Percentiles rank a stretch among this genome's conserved stretches.
These are phyloP conservation scores for Leucania comma DNA, from an alignment of 2,888 invertebrate species.

Conservation along the genomic window DNA sequence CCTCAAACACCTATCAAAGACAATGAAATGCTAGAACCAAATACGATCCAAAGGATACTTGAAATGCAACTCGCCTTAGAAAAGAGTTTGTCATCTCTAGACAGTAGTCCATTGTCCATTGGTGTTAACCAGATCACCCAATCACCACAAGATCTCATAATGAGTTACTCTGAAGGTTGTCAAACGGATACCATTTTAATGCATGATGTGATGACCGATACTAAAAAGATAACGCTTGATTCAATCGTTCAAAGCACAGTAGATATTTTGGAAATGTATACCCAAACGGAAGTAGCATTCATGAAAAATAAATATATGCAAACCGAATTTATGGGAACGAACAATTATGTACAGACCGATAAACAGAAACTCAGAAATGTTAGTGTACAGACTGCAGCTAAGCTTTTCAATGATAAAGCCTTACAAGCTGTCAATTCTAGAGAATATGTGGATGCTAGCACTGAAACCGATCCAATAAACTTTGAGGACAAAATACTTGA, in stretches of 20 bases:
- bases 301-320: slow-evolving; percentile 83
- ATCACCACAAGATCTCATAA: slow-evolving; percentile 81
- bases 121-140: slow-evolving; percentile 83
- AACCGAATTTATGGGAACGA: slow-evolving; percentile 73
- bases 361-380: slow-evolving; percentile 78
- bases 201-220: slow-evolving; percentile 83
- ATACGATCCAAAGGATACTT: slow-evolving; percentile 80
- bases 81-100: slow-evolving; percentile 82
- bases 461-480: slow-evolving; percentile 71
- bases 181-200: slow-evolving; percentile 85
- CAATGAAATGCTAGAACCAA: slow-evolving; percentile 75
- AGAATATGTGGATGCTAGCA: slow-evolving; percentile 72
- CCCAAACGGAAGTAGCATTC: slow-evolving; percentile 82
- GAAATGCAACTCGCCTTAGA: slow-evolving; percentile 87
- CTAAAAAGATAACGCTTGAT: slow-evolving; percentile 82
- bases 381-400: slow-evolving; percentile 76
- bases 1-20: slow-evolving; percentile 56
- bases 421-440: slow-evolving; percentile 73
- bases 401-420: slow-evolving; percentile 73
- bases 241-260: slow-evolving; percentile 81
- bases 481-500: slow-evolving; percentile 55
- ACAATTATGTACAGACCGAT: slow-evolving; percentile 81
- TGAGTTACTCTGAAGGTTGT: slow-evolving; percentile 82
- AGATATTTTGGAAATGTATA: slow-evolving; percentile 80
- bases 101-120: slow-evolving; percentile 80